phyloP scores from a whole-genome alignment of 2,797 vertebrate species.

The Melanotaenia boesemani region DNA sequence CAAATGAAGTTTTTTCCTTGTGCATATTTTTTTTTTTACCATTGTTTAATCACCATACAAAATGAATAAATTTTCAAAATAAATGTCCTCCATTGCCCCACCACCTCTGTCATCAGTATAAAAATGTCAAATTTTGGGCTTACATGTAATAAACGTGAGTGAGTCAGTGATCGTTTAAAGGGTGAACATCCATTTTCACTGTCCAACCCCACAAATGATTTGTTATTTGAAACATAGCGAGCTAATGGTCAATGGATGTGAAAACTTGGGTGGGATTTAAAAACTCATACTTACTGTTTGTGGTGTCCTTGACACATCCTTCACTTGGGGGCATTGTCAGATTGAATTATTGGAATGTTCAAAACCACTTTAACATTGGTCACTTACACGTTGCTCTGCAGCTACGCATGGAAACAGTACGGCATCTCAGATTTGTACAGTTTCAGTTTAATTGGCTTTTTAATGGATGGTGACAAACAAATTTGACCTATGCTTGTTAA shows the following conservation, averaged over 20 bases:
- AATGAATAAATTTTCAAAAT: no score
- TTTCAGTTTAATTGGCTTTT: not conserved
- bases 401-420: conserved; percentile 1
- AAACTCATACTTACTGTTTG: conserved; percentile 28
- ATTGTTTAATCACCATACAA: no score
- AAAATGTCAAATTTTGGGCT: not conserved
- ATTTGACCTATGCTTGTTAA: not conserved
- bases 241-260: conserved; percentile 18
- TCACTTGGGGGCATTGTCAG: conserved; percentile 59
- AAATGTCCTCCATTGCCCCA: no score
- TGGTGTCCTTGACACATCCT: conserved; percentile 53
- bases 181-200: not conserved
- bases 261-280: conserved; percentile 34
- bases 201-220: conserved; percentile 1
- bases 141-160: not conserved
- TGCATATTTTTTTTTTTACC: no score
- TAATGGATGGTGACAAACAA: no score
- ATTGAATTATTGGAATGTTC: conserved; percentile 58
- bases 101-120: no score
- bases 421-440: not conserved
- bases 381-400: conserved; percentile 22
- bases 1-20: no score
- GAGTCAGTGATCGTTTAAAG: not conserved
- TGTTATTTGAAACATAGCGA: conserved; percentile 5
- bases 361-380: conserved; percentile 36